phyloP scores from a whole-genome alignment of 2,113 vertebrate species.

The Anser cygnoides region DNA sequence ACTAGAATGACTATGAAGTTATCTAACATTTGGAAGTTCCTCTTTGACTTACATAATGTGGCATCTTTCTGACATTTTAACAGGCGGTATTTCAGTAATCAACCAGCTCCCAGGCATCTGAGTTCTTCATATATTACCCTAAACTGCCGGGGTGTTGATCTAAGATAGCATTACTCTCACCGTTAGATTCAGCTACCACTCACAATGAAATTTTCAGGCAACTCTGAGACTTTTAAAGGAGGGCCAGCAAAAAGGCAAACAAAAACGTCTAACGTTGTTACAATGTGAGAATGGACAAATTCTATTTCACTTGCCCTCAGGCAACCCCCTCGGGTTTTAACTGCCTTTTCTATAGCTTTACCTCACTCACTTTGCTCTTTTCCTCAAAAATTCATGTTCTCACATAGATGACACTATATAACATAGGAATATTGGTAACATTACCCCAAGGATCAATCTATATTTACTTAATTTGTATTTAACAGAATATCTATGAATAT shows the following conservation, averaged over 20 bases:
- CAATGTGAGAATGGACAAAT: not conserved
- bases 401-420: not conserved
- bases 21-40: not conserved
- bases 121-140: not conserved
- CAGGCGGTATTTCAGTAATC: constrained; percentile 53
- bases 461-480: not conserved
- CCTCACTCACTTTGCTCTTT: not conserved
- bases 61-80: constrained; percentile 47
- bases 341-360: not conserved
- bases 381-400: not conserved
- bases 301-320: not conserved
- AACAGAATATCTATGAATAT: not conserved
- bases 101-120: not conserved
- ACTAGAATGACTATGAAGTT: not conserved
- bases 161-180: constrained; percentile 29
- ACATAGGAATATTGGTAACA: not conserved
- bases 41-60: not conserved
- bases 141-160: constrained; percentile 7
- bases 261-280: not conserved
- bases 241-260: not conserved
- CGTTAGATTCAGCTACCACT: constrained; percentile 5
- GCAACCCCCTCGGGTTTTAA: not conserved
- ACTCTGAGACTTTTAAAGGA: not conserved
- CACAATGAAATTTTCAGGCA: constrained; percentile 31
- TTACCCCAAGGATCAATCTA: not conserved